Base-by-base conservation (phyloP, 2,888 invertebrate genomes). In the Andrena hattorfiana region DNA sequence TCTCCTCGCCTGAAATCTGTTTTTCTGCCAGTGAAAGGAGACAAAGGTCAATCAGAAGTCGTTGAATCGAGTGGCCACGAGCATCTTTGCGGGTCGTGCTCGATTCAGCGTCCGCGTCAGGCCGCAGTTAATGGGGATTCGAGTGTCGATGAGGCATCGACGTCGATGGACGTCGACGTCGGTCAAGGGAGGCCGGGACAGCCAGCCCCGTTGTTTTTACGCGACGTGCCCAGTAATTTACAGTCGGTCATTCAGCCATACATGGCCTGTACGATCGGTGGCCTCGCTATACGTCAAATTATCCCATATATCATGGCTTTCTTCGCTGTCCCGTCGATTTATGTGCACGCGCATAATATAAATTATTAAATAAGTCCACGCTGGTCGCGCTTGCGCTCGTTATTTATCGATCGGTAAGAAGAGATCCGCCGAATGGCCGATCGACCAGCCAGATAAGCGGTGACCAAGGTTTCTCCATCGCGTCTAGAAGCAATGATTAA, bases 201-300 rank as follows among this genome's bases (percentile, higher is more conserved):
- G 84, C 83, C 86, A 81, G 84, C 80, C 86, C 77, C 82, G 88
- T 79, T 79, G 89, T 93, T 93, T 93, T 93, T 93, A 91, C 90
- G 79, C 88, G 92, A 90, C 92, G 90, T 92, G 93, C 90, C 42
- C 92, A 90, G 92, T 94, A 93, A 94, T 94, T 94, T 93, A 93
- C 94, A 93, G 93, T 92, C 93, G 91, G 90, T 91, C 93, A 93
- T 92, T 93, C 93, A 84, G 91, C 92, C 93, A 88, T 93, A 93
- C 91, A 93, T 93, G 93, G 93, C 72, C 83, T 85, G 86, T 89
- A 81, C 89, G 92, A 92, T 90, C 91, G 90, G 90, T 91, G 91
- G 92, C 87, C 89, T 89, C 89, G 91, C 93, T 91, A 93, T 93
- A 92, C 92, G 93, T 94, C 94, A 93, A 94, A 94, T 93, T 93